A percentile compares a stretch with the other conserved stretches of the same genome.
These are phyloP conservation scores for Sardina pilchardus DNA, from an alignment of 2,113 vertebrate species.

Conservation along the genomic window DNA sequence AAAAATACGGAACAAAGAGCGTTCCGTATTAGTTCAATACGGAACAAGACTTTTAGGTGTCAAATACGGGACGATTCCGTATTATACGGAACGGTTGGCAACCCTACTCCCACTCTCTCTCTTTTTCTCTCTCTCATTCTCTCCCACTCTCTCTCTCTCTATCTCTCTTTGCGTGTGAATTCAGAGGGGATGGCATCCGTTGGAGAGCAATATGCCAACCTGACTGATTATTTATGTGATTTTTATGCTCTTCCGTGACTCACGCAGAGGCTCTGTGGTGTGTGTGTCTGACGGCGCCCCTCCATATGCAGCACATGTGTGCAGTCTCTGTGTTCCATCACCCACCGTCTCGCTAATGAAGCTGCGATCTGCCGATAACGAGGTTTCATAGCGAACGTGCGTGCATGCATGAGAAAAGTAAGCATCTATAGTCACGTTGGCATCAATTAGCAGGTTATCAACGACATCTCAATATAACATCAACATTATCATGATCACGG, in stretches of 20 bases:
- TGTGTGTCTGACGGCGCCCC: not conserved
- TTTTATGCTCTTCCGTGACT: not conserved
- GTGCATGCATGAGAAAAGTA: not conserved
- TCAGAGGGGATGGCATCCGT: not conserved
- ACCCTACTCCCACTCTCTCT: not conserved
- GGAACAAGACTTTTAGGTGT: too few relatives aligned
- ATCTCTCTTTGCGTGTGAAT: not conserved
- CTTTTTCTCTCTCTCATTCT: not conserved
- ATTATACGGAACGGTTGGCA: too few relatives aligned
- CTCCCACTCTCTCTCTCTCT: not conserved
- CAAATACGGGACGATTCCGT: too few relatives aligned
- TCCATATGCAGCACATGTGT: not conserved
- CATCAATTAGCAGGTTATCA: not conserved
- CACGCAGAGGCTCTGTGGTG: not conserved
- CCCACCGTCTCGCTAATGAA: not conserved
- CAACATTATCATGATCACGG: not conserved
- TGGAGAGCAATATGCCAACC: slow-evolving; percentile 1
- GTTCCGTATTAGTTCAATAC: too few relatives aligned
- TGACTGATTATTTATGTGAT: slow-evolving; percentile 8
- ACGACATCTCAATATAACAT: not conserved
- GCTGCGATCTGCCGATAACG: not conserved
- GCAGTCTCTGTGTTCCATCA: not conserved
- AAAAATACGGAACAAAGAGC: too few relatives aligned
- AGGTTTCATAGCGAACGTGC: not conserved
- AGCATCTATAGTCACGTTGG: not conserved